Base-by-base conservation (phyloP, 92 coral and sea anemone genomes). In the Epizoanthus scotinus region DNA sequence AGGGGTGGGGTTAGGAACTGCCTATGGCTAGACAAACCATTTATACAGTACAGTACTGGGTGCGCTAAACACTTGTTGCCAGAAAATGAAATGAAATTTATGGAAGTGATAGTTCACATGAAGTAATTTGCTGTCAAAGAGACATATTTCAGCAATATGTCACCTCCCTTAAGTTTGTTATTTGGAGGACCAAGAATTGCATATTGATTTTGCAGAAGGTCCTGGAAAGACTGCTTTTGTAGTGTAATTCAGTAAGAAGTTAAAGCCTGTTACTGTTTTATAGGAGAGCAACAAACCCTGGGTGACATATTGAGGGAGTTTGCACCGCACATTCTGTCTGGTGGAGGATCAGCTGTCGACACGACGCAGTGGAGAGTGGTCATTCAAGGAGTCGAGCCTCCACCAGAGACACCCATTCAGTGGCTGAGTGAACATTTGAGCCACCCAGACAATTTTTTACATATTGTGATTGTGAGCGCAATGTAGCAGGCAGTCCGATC, bases 381-480 rank as follows among this genome's bases (percentile, higher is more conserved):
- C 1, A 87, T 93, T 24, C 99, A 95, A 44, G 99, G 99, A 81
- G 90, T 95, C 27, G 96, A 95, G 70, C 96, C 96, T 0, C 99
- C 99, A 0, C 81, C 89, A 3, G 99, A 95, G 87, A 89, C 99
- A 61, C 99, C 99, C 69, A 82, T 92, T 36, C 99, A 95, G 79
- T 95, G 99, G 99, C 84, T 95, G 6, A 95, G 99, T 71, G 99
- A 95, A 86, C 99, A 95, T 84, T 87, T 95, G 13, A 95, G 99
- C 54, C 91, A 95, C 69, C 99, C 99, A 5, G 99, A 95, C 82
- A 95, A 95, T 63, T 95, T 95, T 49, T 73, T 95, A 36, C 97
- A 95, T 67, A 77, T 95, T 68, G 91, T 95, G 0, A 63, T 92
- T 28, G 94, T 80, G 60, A 68, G 78, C 56, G 85, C 58, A 15